Percentiles rank a stretch among this genome's conserved stretches.
Conservation (phyloP, 2,797 vertebrate species). For the Gymnopithys bicolor region DNA sequence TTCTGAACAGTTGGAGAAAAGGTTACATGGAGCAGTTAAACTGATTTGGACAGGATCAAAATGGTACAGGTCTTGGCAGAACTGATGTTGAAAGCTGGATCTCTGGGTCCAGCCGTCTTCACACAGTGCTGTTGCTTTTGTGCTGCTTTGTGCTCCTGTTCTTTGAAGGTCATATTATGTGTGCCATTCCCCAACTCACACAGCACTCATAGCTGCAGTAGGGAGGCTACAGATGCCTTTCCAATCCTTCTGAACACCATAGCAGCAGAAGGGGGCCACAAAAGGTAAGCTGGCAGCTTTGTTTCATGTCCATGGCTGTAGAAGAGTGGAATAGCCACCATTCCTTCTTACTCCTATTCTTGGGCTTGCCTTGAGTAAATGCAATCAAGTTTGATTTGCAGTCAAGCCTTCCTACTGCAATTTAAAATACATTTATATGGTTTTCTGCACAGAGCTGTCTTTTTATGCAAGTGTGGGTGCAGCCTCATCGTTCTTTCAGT, state of each 20-base stretch:
- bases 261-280: not conserved
- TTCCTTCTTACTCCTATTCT: not conserved
- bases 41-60: not conserved
- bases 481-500: not conserved
- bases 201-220: not conserved
- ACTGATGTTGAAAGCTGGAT: not conserved
- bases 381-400: not conserved
- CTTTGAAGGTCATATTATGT: not conserved
- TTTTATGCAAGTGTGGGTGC: not conserved
- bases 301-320: not conserved
- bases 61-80: not conserved
- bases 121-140: not conserved
- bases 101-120: not conserved
- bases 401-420: not conserved
- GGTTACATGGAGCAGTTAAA: not conserved
- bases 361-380: not conserved
- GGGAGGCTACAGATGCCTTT: not conserved
- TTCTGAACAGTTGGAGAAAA: not conserved
- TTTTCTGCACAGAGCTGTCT: not conserved
- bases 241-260: not conserved
- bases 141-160: not conserved
- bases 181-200: rapidly evolving
- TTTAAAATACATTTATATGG: not conserved
- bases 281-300: not conserved
- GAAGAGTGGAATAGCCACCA: not conserved